phyloP scores from a whole-genome alignment of 2,888 invertebrate genomes.

The Agrotis exclamationis region DNA sequence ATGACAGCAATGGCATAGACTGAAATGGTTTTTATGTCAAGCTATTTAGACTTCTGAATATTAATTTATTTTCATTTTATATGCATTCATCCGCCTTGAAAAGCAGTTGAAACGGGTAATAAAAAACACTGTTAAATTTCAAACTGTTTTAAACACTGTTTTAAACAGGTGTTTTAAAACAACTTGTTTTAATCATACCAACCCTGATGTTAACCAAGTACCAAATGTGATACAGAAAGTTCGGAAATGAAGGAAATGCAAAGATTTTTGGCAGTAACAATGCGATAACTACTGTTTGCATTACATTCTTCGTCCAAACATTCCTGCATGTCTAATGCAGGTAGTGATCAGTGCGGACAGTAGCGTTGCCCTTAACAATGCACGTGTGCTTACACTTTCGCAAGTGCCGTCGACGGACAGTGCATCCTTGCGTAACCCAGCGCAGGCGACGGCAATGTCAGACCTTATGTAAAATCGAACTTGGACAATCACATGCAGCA shows the following conservation, averaged over 20 bases:
- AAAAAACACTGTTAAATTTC: no score
- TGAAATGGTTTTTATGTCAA: no score
- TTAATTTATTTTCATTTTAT: no score
- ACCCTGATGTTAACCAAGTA: not conserved
- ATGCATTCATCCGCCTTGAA: no score
- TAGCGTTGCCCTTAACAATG: conserved; percentile 65
- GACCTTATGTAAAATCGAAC: conserved; percentile 74
- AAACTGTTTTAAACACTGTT: no score
- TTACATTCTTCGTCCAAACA: conserved; percentile 17
- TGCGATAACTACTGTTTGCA: not conserved
- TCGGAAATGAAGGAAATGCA: not conserved
- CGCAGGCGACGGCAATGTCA: conserved; percentile 77
- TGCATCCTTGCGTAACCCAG: conserved; percentile 84
- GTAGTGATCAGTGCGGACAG: not conserved
- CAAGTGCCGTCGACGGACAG: conserved; percentile 70
- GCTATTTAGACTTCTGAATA: no score
- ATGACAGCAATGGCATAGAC: no score
- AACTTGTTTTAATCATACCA: no score
- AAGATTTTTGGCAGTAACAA: conserved; percentile 1
- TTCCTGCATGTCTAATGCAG: conserved; percentile 34
- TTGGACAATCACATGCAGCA: conserved; percentile 14
- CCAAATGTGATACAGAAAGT: not conserved
- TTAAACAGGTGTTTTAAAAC: no score
- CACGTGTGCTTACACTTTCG: conserved; percentile 74
- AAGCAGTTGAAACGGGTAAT: no score